Evolutionary conservation across 2,113 vertebrate genomes (phyloP), one percentile per base, ranked within the genome.

Genomic region (Ochotona curzoniae): DNA sequence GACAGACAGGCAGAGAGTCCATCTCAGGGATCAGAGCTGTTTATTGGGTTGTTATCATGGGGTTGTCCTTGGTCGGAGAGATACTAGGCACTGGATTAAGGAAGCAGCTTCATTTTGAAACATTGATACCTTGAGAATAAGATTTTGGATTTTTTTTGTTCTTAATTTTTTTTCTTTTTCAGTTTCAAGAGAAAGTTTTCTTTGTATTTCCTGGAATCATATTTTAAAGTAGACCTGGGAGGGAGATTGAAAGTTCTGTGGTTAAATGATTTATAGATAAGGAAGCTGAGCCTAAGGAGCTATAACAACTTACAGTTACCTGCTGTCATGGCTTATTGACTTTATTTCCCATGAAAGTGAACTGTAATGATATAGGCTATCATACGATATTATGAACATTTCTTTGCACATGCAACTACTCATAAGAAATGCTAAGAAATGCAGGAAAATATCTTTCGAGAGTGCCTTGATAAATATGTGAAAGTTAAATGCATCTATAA

Each of bases 151-250:
- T 69, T 69, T 54, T 51, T 44, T 74, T 69, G n/a, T 80, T 79
- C 25, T 67, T 69, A n/a, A 91, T 32, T 9, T 38, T 85, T 66
- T 80, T 87, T 66, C 64, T 82, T 32, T 89, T 35, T 88, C 61
- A 86, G 25, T 75, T 75, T 12, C 21, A n/a, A 13, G 49, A 70
- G 18, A 26, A 60, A 60, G 2, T 57, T 70, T 69, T 83, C 64
- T 69, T 32, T 69, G 74, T 20, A 81, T 32, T 87, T 92, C 13
- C 71, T 63, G 30, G 54, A 70, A 38, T 60, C 23, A 18, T 30
- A 76, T 84, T 60, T 76, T 92, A 81, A 84, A 35, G 15, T 17
- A 57, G 63, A 67, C 38, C 21, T 75, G 8, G 17, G 30, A 84
- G 32, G 20, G 25, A 21, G 15, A 57, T 60, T 38, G 30, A 64